A percentile compares a stretch with the other conserved stretches of the same genome.
phyloP scores from a whole-genome alignment of 37 sponge, comb jelly and placozoan species.

The Petrosia ficiformis region DNA sequence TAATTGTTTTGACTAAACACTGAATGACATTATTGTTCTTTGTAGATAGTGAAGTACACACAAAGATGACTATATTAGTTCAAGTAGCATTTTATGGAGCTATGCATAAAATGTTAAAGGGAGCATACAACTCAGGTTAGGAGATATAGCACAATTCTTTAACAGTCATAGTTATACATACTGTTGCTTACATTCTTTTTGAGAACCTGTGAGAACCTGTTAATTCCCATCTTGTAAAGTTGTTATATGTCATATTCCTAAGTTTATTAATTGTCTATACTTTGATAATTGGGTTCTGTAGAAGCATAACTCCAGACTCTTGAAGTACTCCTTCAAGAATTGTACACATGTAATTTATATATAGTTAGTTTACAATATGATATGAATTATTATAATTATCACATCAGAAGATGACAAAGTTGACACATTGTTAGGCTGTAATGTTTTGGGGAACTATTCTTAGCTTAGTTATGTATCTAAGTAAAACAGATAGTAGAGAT shows the following conservation, averaged over 20 bases:
- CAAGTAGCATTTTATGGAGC: slow-evolving; percentile 70
- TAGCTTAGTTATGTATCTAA: too few relatives aligned
- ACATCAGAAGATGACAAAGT: too few relatives aligned
- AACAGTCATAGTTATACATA: neutral
- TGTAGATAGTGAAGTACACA: slow-evolving; percentile 55
- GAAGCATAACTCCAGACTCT: too few relatives aligned
- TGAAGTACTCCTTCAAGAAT: too few relatives aligned
- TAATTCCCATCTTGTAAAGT: too few relatives aligned
- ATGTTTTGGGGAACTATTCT: too few relatives aligned
- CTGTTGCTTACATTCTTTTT: neutral
- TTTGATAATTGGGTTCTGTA: slow-evolving; percentile 1
- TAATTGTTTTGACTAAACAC: neutral
- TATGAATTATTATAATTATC: too few relatives aligned
- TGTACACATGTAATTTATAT: too few relatives aligned
- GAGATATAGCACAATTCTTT: neutral
- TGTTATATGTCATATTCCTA: neutral
- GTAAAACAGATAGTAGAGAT: too few relatives aligned
- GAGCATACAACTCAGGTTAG: slow-evolving; percentile 89
- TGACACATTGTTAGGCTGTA: too few relatives aligned
- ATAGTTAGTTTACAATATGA: too few relatives aligned
- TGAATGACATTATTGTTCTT: too few relatives aligned
- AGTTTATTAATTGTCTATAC: neutral
- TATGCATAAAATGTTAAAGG: slow-evolving; percentile 85
- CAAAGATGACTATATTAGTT: slow-evolving; percentile 51
- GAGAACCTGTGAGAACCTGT: neutral